Evolutionary conservation across 2,113 vertebrate species (phyloP).

Genomic region (Eurystomus gularis): DNA sequence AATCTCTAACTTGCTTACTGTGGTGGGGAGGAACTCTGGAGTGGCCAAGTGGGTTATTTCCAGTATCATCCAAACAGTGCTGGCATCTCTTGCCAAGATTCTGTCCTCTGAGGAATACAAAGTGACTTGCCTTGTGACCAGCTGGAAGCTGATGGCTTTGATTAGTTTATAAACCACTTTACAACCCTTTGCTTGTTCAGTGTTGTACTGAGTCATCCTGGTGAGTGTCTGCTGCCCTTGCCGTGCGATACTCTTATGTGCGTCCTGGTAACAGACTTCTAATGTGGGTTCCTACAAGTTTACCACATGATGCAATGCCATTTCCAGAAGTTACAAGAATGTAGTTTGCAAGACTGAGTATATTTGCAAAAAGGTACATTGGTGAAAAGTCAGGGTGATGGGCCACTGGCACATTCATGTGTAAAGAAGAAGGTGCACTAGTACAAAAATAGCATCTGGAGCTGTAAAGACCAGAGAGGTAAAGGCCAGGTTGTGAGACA

Average conservation of each 20-base stretch:
- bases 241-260: not conserved
- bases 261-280: not conserved
- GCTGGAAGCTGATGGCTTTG: not conserved
- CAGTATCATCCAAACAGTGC: not conserved
- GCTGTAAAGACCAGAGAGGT: not conserved
- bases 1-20: not conserved
- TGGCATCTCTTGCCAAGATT: not conserved
- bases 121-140: not conserved
- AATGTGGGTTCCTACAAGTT: not conserved
- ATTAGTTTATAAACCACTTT: not conserved
- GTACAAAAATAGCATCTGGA: not conserved
- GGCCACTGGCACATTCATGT: not conserved
- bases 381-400: not conserved
- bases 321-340: not conserved
- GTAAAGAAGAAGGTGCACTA: not conserved
- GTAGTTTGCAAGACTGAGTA: not conserved
- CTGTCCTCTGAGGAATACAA: not conserved
- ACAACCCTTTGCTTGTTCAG: not conserved
- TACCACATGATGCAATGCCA: not conserved
- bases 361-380: not conserved
- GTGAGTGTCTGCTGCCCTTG: not conserved
- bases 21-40: not conserved
- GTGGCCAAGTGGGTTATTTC: not conserved
- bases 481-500: not conserved
- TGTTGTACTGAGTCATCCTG: not conserved